Conservation (phyloP, 2,888 invertebrate species). For the Eledona agricola region DNA sequence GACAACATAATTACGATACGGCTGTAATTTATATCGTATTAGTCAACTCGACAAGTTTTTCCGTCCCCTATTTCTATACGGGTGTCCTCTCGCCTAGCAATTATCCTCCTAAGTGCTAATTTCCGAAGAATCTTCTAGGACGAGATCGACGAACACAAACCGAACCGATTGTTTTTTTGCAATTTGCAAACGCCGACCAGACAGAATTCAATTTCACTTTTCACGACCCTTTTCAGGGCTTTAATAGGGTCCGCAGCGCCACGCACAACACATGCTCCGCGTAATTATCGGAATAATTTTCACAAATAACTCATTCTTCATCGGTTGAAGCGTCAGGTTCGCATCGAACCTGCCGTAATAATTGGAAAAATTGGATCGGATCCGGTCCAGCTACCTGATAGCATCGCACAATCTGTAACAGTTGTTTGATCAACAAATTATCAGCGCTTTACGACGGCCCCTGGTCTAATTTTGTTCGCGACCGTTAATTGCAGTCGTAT, state of each 20-base stretch:
- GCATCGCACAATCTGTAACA: too few relatives aligned
- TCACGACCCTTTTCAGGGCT: conserved; percentile 27
- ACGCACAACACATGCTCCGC: conserved; percentile 27
- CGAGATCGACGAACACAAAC: too few relatives aligned
- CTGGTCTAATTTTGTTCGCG: too few relatives aligned
- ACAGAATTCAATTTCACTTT: conserved; percentile 32
- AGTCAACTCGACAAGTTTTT: conserved; percentile 54
- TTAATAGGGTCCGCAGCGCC: conserved; percentile 14
- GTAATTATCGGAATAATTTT: conserved; percentile 23
- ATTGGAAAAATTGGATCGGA: conserved; percentile 15
- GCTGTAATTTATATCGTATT: conserved; percentile 63
- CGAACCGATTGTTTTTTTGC: too few relatives aligned
- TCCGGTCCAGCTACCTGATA: conserved; percentile 4
- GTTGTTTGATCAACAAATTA: too few relatives aligned
- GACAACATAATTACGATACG: conserved; percentile 61
- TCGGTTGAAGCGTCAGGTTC: conserved; percentile 15
- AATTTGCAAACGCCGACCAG: conserved; percentile 15
- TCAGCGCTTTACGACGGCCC: too few relatives aligned
- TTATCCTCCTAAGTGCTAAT: conserved; percentile 56
- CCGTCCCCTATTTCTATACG: conserved; percentile 47
- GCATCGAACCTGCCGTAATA: conserved; percentile 4
- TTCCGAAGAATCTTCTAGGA: conserved; percentile 57
- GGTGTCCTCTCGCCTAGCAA: conserved; percentile 53
- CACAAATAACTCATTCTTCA: conserved; percentile 30
- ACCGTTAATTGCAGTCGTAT: conserved; percentile 6